Evolutionary conservation across 2,888 invertebrate genomes (phyloP), one percentile per base, ranked within the genome.

Genomic region (Cynaeus angustus): DNA sequence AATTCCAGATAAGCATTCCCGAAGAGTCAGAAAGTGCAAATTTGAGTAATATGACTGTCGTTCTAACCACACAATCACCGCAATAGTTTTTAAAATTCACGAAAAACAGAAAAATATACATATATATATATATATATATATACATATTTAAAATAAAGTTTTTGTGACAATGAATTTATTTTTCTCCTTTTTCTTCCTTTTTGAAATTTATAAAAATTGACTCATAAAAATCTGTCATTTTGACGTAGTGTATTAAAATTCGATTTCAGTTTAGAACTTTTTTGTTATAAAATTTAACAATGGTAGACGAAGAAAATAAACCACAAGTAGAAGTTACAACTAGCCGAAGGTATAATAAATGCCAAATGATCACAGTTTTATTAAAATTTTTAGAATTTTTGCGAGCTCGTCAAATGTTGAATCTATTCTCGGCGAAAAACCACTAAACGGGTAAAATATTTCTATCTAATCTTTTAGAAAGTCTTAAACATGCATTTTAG

Each of bases 1-100:
- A 92, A 81, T 92, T 92, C 84, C 92, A 92, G 85, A 92, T 92
- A 69, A 92, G 92, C 79, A 91, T 92, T 77, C 92, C 92, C 0
- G 91, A 91, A 70, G 89, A 88, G 38, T 50, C 48, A 10, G 50
- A 21, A 21, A 46, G 26, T 5, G 45, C 21, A 4, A 21, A 52
- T 37, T 53, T 28, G 8, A 62, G 38, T 10, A 21, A 30, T 26
- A 58, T 37, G 14, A 16, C 50, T n/a, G 37, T 50, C 1, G 21
- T 46, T 37, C 7, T 14, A 3, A 53, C 61, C 10, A 68, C 62
- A 16, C 55, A 50, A 66, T 3, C 48, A 59, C 48, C 64, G 8
- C 55, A 68, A 59, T 58, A 68, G 43, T 43, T 43, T 43, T 30
- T 37, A 7, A 16, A 21, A 12, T 21, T 8, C 13, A 45, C 45